Base-by-base conservation (phyloP, 2,797 vertebrate species). In the Paedocypris micromegethes region DNA sequence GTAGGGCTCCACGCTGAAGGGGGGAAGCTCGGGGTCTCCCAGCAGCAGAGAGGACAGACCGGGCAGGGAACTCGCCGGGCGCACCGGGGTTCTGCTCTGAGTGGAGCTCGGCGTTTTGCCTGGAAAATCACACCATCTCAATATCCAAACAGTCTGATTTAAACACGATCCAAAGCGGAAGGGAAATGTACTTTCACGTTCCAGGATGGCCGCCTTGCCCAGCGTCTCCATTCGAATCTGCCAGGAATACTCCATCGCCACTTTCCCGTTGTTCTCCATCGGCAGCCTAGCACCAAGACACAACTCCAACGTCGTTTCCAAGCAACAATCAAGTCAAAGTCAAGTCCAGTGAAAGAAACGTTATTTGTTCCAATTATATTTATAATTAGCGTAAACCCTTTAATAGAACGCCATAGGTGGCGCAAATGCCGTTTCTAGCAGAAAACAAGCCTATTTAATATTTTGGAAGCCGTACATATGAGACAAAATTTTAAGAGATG, bases 161-260 rank as follows among this genome's bases (percentile, higher is more conserved):
- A 23, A 23, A 23, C 23, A 23, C 23, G 23, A 23, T 23, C 23
- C 23, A 46, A 66, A 23, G 47, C 0, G 59, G 0, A n/a, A 0
- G 7, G 6, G 23, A 23, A 23, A 23, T 5, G 9, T 83, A 89
- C 87, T 84, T 85, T 39, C 61, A 70, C 70, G 75, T 56, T 78
- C 70, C 53, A 54, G 72, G 74, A 60, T 82, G 52, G 61, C 58
- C 1, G 38, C 3, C 38, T 63, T 83, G 60, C 71, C 73, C n/a
- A 40, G 69, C 3, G 77, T 71, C 45, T 89, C 88, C 68, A 80
- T 81, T 42, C 78, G 43, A 2, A 82, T 70, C 61, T 78, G 66
- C 91, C 94, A 94, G 68, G 41, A 85, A 80, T 89, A 98, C 44
- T 93, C 85, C 77, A 97, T 76, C 54, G 81, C 77, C 63, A 95